These are phyloP conservation scores for Odontomyia ornata DNA, from an alignment of 2,888 invertebrate species.

Conservation along the genomic window DNA sequence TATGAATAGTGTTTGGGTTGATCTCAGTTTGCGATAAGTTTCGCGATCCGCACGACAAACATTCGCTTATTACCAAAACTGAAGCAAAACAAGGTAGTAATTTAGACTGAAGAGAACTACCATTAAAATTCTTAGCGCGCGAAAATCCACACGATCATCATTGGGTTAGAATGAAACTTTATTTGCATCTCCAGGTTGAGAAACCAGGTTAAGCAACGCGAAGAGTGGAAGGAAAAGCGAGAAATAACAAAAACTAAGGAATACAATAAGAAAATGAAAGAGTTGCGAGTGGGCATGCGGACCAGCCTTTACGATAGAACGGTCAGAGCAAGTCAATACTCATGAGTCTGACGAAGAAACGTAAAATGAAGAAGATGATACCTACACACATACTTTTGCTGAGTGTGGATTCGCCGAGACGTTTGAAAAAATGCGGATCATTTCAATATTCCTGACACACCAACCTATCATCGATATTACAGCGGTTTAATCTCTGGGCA, in stretches of 20 bases:
- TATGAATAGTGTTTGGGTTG: too few relatives aligned
- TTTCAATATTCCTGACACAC: too few relatives aligned
- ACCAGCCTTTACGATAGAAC: constrained; percentile 85
- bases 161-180: constrained; percentile 97
- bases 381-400: constrained; percentile 79
- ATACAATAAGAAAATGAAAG: too few relatives aligned
- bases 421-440: constrained; percentile 98
- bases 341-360: constrained; percentile 80
- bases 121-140: constrained; percentile 81
- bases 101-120: constrained; percentile 86
- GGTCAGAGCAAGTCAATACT: constrained; percentile 71
- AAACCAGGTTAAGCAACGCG: constrained; percentile 76
- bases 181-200: constrained; percentile 87
- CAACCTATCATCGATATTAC: too few relatives aligned
- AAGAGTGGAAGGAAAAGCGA: too few relatives aligned
- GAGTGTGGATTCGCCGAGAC: constrained; percentile 82
- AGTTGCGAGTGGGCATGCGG: too few relatives aligned
- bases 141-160: constrained; percentile 93
- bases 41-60: constrained; percentile 76
- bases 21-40: constrained; percentile 62
- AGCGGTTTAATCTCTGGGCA: too few relatives aligned
- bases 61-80: constrained; percentile 89
- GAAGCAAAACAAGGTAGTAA: constrained; percentile 95
- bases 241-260: too few relatives aligned
- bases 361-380: constrained; percentile 81